phyloP scores from a whole-genome alignment of 2,113 vertebrate genomes.

The Falco punctatus region DNA sequence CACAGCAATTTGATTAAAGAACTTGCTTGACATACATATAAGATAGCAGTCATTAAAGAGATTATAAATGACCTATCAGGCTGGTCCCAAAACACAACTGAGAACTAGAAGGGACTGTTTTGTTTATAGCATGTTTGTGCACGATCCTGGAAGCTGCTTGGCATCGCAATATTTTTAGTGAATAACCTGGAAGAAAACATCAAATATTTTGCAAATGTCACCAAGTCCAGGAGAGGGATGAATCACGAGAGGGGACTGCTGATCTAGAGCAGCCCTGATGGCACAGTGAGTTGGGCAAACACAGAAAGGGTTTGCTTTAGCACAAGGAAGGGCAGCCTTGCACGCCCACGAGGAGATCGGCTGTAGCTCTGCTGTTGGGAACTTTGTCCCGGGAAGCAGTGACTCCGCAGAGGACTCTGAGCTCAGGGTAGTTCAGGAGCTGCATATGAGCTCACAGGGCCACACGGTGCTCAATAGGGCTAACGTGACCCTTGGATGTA shows the following conservation, averaged over 20 bases:
- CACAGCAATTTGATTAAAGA: conserved; percentile 1
- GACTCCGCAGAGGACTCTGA: not conserved
- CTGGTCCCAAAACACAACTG: not conserved
- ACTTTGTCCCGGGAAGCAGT: not conserved
- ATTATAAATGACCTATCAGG: not conserved
- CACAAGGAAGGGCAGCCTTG: not conserved
- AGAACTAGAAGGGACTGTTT: not conserved
- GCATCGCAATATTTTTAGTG: not conserved
- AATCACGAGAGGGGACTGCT: not conserved
- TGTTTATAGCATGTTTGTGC: not conserved
- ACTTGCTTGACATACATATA: conserved; percentile 15
- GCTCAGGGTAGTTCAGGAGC: not conserved
- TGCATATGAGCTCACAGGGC: not conserved
- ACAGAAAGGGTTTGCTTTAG: not conserved
- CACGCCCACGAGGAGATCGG: not conserved
- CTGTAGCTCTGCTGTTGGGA: not conserved
- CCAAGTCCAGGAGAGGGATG: not conserved
- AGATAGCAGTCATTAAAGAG: conserved; percentile 8
- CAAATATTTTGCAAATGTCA: not conserved
- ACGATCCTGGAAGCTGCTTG: not conserved
- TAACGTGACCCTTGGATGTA: not conserved
- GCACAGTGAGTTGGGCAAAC: not conserved
- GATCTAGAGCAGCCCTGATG: not conserved
- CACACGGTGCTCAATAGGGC: not conserved
- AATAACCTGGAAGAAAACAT: not conserved